Evolutionary conservation across 2,113 vertebrate genomes (phyloP).

Genomic region (Rostratula benghalensis): DNA sequence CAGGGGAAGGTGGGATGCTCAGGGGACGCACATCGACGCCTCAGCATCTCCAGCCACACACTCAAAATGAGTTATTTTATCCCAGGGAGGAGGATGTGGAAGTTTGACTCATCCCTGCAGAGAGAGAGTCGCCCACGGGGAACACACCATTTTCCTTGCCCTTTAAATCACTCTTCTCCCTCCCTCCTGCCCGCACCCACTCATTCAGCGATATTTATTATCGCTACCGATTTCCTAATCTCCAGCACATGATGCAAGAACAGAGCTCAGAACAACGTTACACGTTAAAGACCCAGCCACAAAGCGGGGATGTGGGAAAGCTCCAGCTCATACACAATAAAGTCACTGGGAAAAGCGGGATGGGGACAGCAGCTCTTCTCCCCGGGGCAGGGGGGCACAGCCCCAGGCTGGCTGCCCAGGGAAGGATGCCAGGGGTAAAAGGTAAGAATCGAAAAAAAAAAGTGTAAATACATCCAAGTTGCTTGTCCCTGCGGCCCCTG

Average conservation of each 20-base stretch:
- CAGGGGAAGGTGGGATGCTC: background rate
- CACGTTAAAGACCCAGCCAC: background rate
- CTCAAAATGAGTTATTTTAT: accelerated
- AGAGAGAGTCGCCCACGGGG: background rate
- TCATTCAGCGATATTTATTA: background rate
- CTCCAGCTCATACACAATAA: background rate
- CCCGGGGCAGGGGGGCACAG: background rate
- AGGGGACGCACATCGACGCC: accelerated
- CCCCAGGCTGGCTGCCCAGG: background rate
- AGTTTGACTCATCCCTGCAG: background rate
- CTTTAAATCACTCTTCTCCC: background rate
- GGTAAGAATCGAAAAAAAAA: too few relatives aligned
- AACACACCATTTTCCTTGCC: background rate
- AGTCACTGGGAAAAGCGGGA: accelerated
- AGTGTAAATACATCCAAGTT: accelerated
- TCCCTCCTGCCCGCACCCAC: background rate
- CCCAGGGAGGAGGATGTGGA: background rate
- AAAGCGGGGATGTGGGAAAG: background rate
- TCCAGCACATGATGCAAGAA: background rate
- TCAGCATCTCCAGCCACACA: background rate
- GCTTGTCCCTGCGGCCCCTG: background rate
- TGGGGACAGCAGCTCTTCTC: background rate
- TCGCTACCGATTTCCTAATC: constrained; percentile 5
- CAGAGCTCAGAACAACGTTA: background rate
- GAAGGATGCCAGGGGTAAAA: background rate